Percentiles rank a stretch among this genome's conserved stretches.
These are phyloP conservation scores for Thryonomys swinderianus DNA, from an alignment of 2,113 vertebrate species.

Conservation along the genomic window DNA sequence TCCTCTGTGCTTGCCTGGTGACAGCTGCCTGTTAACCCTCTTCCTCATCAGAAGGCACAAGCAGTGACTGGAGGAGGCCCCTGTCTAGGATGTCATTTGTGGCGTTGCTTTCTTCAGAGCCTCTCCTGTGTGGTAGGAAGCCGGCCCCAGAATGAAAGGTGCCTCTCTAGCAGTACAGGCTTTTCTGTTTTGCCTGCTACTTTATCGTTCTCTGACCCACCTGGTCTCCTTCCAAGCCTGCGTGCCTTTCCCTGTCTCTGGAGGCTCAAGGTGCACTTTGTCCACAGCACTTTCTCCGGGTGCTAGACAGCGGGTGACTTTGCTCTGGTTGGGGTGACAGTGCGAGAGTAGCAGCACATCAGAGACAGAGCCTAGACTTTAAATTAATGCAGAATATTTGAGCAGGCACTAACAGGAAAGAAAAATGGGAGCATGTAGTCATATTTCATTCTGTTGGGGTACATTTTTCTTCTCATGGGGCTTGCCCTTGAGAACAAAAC, in stretches of 20 bases:
- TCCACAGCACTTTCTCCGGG: conserved; percentile 50
- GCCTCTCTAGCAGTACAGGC: background rate
- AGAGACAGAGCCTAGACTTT: conserved; percentile 74
- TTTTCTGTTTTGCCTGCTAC: background rate
- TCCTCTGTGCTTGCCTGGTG: background rate
- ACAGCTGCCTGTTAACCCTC: background rate
- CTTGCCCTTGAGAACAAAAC: conserved; percentile 87
- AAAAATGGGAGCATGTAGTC: conserved; percentile 85
- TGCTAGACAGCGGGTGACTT: conserved; percentile 79
- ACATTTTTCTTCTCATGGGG: conserved; percentile 83
- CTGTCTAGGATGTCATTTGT: background rate
- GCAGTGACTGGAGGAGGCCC: background rate
- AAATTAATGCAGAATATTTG: conserved; percentile 84
- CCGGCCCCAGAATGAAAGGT: background rate
- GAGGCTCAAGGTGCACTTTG: conserved; percentile 12
- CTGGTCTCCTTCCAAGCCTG: conserved; percentile 26
- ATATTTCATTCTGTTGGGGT: conserved; percentile 86
- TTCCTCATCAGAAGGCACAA: background rate
- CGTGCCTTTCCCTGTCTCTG: conserved; percentile 16
- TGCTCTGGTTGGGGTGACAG: conserved; percentile 75
- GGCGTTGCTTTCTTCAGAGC: background rate
- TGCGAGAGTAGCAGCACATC: conserved; percentile 58
- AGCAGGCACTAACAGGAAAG: conserved; percentile 81
- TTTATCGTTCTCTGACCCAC: background rate
- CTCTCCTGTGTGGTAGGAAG: background rate